Evolutionary conservation across 2,888 invertebrate species (phyloP), one percentile per base, ranked within the genome.

Genomic region (Clunio marinus): DNA sequence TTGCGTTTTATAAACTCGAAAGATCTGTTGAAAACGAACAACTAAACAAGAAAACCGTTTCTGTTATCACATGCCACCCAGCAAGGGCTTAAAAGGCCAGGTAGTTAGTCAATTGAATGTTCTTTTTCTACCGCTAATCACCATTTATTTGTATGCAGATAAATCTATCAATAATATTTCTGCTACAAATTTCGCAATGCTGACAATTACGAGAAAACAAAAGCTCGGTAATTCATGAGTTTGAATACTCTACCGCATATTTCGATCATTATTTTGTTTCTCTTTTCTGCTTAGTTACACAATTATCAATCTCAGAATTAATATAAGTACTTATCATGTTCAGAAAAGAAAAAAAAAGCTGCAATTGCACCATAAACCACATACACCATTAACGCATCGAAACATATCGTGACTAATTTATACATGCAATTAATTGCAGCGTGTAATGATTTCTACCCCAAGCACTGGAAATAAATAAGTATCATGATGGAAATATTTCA

Each of bases 141-240:
- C 63, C 63, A 46, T 63, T 63, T 46, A 46, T 63, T 63, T 63
- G 63, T 46, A 37, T 46, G 17, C 27, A 63, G 63, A 63, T 63
- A 63, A 63, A 63, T 63, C 63, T 63, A 63, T 63, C 63, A 63
- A 63, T 63, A 46, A 46, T n/a, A 63, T 63, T 63, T 45, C 63
- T 46, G 32, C 41, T 37, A 25, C 41, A 17, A 63, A 63, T 63
- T 45, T 63, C 63, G 63, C 63, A 63, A 45, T 63, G 63, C 63
- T 28, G 63, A 46, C 41, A n/a, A 41, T 41, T 15, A 41, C 41
- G 41, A n/a, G 41, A 41, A 41, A 41, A 41, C 41, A 41, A 41
- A n/a, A 41, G 41, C 41, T 15, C 10, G 41, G 41, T n/a, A n/a
- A n/a, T n/a, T n/a, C n/a, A 7, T 32, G 4, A 32, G 32, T 10